These are phyloP conservation scores for Helostoma temminkii DNA, from an alignment of 2,797 vertebrate species.

Conservation along the genomic window DNA sequence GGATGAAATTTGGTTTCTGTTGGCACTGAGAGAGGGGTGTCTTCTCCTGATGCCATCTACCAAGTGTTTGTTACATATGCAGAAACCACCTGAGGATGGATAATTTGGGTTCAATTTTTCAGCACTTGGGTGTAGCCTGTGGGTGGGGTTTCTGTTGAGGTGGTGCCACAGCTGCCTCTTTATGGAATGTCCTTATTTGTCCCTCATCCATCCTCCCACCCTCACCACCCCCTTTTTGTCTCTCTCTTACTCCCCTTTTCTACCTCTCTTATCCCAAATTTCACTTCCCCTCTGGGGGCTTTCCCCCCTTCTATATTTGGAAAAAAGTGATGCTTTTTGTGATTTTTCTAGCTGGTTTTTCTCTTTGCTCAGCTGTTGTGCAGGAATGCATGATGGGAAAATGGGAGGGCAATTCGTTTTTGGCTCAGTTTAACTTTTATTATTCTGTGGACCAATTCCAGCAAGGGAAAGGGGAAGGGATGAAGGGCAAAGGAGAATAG, in stretches of 20 bases:
- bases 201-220: conserved; percentile 31
- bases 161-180: conserved; percentile 83
- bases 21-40: conserved; percentile 74
- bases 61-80: conserved; percentile 73
- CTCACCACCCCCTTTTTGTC: conserved; percentile 13
- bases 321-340: conserved; percentile 69
- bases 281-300: conserved; percentile 29
- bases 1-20: conserved; percentile 41
- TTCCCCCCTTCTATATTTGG: conserved; percentile 53
- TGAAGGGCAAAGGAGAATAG: conserved; percentile 42
- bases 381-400: conserved; percentile 75
- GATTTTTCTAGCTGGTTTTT: conserved; percentile 69
- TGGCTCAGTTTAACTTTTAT: conserved; percentile 67
- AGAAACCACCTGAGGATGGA: conserved; percentile 60
- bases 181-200: conserved; percentile 79
- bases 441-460: conserved; percentile 84
- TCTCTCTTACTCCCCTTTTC: conserved; percentile 27
- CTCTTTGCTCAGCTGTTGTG: conserved; percentile 74
- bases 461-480: conserved; percentile 59
- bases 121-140: conserved; percentile 72
- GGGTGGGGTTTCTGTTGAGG: conserved; percentile 72
- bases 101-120: conserved; percentile 60
- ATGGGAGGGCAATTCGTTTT: conserved; percentile 57
- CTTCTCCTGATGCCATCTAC: conserved; percentile 70
- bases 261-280: conserved; percentile 43